Percentiles rank a stretch among this genome's conserved stretches.
These are phyloP conservation scores for Lepeophtheirus nordmannii DNA, from an alignment of 2,888 invertebrate genomes.

Conservation along the genomic window DNA sequence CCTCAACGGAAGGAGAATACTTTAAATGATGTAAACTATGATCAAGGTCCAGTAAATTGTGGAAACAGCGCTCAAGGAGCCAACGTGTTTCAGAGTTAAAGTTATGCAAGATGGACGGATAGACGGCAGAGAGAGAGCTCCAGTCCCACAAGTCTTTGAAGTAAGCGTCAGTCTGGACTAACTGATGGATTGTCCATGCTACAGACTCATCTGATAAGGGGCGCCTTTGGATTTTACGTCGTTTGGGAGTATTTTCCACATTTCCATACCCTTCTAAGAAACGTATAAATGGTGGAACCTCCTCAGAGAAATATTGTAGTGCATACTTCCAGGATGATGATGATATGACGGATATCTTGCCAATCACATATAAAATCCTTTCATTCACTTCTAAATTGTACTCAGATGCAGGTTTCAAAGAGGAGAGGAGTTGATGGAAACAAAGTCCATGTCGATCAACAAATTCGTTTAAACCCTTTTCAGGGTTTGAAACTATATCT, in stretches of 20 bases:
- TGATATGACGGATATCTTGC: not conserved
- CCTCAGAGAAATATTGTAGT: not conserved
- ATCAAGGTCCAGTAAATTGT: not conserved
- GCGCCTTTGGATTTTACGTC: not conserved
- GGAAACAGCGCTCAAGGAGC: not conserved
- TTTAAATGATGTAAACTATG: not conserved
- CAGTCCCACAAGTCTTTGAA: slow-evolving; percentile 13
- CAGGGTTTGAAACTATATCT: not conserved
- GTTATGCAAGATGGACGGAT: not conserved
- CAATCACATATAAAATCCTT: not conserved
- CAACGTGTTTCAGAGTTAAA: not conserved
- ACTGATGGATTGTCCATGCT: not conserved
- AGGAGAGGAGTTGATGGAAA: not conserved
- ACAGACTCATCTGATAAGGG: not conserved
- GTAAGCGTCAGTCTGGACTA: slow-evolving; percentile 6
- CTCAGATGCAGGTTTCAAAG: not conserved
- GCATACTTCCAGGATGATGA: not conserved
- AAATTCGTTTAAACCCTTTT: not conserved
- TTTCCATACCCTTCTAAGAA: not conserved
- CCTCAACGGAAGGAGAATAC: not conserved
- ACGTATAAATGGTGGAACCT: not conserved
- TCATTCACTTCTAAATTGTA: not conserved
- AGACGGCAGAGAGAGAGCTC: not conserved
- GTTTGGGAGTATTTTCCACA: not conserved
- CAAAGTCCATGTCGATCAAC: not conserved